Base-by-base conservation (phyloP, 2,113 vertebrate genomes). In the Trematocara variabile region DNA sequence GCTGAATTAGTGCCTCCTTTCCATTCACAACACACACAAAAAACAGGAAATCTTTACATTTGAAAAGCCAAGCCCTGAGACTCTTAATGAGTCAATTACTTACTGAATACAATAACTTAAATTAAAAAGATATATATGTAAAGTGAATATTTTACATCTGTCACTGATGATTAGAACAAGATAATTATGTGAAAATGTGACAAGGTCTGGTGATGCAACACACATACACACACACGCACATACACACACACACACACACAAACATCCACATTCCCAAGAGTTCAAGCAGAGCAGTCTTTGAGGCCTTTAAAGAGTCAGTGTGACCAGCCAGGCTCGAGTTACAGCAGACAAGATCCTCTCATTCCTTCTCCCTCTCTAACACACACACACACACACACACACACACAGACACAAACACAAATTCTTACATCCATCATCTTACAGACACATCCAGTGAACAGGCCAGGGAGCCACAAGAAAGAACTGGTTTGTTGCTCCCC, bases 241-340 rank as follows among this genome's bases (percentile, higher is more conserved):
- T 4, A 3, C 41, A 30, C 52, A 41, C 28, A 79, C 77, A 89
- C 22, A 22, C 22, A 53, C 50, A 63, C 55, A 48, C 44, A 46
- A 53, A 88, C 84, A 78, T 91, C 87, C 82, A 92, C 84, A 91
- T 89, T 90, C 85, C 80, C 85, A 83, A 86, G 80, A 88, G 83
- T 79, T 83, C 88, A 83, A 82, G 80, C 85, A 77, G 56, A 82
- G 54, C 82, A 18, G 84, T 89, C 88, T 93, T 89, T 91, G 88
- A 90, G 87, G 86, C 88, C 88, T 81, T 93, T 85, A 82, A 84
- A 88, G 83, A 91, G 85, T 93, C 88, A 86, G 84, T 84, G 85
- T 89, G 88, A 91, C 86, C 90, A 85, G 83, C 70, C 81, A 80
- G 87, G 91, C 84, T 95, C 87, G 5, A 79, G 86, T 94, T 95